Conservation (phyloP, 2,113 vertebrate species). For the Porphyrio hochstetteri region DNA sequence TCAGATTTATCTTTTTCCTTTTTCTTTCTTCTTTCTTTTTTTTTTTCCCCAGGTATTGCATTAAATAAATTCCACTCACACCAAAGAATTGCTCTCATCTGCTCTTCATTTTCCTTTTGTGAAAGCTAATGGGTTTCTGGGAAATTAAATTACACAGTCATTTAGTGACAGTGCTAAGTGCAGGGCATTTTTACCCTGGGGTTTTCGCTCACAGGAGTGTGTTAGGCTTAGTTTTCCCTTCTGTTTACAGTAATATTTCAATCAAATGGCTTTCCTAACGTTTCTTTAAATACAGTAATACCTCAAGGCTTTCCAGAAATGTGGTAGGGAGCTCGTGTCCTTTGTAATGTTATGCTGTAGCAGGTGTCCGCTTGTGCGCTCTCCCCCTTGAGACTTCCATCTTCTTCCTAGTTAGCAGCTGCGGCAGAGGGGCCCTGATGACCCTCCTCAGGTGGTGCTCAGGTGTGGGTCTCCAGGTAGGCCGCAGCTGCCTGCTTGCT, state of each 20-base stretch:
- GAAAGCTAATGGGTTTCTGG: slow-evolving; percentile 78
- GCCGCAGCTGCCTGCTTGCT: slow-evolving; percentile 74
- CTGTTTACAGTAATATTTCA: slow-evolving; percentile 54
- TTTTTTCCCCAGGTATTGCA: slow-evolving; percentile 20
- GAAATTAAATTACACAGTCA: slow-evolving; percentile 80
- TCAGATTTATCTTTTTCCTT: not conserved
- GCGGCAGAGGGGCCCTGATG: slow-evolving; percentile 12
- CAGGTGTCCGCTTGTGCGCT: slow-evolving; percentile 69
- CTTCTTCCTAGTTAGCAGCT: slow-evolving; percentile 30
- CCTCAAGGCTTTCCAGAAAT: not conserved
- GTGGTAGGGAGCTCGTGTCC: not conserved
- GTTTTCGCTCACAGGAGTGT: slow-evolving; percentile 37
- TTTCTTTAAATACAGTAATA: not conserved
- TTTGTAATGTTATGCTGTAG: slow-evolving; percentile 25
- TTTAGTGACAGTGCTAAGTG: slow-evolving; percentile 74
- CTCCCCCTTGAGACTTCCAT: not conserved
- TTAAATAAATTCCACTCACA: slow-evolving; percentile 71
- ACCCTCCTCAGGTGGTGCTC: slow-evolving; percentile 80
- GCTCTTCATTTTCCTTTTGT: slow-evolving; percentile 78
- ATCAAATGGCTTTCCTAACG: not conserved
- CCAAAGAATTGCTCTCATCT: slow-evolving; percentile 72
- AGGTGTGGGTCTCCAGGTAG: slow-evolving; percentile 75
- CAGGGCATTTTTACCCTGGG: slow-evolving; percentile 66
- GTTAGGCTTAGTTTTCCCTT: slow-evolving; percentile 48
- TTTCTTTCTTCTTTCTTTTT: not conserved